Conservation (phyloP, 2,888 invertebrate genomes). For the Mallateleia sp. region DNA sequence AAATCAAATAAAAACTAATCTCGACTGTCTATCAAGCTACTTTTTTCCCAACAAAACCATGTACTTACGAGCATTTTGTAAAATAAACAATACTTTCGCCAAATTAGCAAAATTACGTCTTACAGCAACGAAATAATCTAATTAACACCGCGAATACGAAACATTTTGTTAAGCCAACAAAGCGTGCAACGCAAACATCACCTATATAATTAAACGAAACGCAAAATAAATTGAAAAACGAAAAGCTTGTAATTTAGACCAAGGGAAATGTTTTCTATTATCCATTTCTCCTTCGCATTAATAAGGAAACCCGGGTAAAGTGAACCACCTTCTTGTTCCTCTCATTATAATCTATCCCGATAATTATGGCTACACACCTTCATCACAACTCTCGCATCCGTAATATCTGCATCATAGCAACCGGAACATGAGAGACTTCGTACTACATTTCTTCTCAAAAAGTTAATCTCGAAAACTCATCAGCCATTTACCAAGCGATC, state of each 20-base stretch:
- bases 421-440: conserved; percentile 68
- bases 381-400: conserved; percentile 67
- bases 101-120: conserved; percentile 35
- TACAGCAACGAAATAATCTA: conserved; percentile 21
- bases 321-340: conserved; percentile 70
- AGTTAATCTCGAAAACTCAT: conserved; percentile 19
- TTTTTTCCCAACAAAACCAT: not conserved
- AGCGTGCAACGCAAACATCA: conserved; percentile 24
- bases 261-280: conserved; percentile 47
- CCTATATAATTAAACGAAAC: conserved; percentile 48
- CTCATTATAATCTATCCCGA: conserved; percentile 74
- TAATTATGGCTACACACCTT: conserved; percentile 73
- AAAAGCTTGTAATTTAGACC: conserved; percentile 60
- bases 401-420: conserved; percentile 59
- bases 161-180: conserved; percentile 31
- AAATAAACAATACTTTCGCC: conserved; percentile 50
- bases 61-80: too few species aligned
- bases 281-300: conserved; percentile 27
- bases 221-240: conserved; percentile 35
- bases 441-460: conserved; percentile 65
- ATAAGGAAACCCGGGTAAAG: conserved; percentile 56
- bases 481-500: not conserved
- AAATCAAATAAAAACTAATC: conserved; percentile 12
- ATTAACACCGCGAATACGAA: conserved; percentile 10
- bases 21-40: not conserved